Percentiles rank a stretch among this genome's conserved stretches.
Conservation (phyloP, 2,888 invertebrate species). For the Incurvaria masculella region DNA sequence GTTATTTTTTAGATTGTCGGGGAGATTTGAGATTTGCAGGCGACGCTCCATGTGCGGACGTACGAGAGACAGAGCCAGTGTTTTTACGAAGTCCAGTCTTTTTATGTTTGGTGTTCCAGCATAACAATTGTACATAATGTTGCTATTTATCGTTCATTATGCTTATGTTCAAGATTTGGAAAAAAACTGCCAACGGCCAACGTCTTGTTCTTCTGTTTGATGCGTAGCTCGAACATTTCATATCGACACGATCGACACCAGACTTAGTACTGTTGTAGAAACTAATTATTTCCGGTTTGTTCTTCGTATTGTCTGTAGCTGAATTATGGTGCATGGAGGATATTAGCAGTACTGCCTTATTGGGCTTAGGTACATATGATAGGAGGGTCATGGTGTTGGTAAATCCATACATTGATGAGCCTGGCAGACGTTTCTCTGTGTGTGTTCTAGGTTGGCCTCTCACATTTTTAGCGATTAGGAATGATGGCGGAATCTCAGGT, state of each 20-base stretch:
- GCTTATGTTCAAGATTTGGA: background rate
- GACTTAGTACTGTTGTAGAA: background rate
- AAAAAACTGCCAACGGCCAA: background rate
- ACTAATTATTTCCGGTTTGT: background rate
- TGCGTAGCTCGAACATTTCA: background rate
- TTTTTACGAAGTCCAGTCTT: background rate
- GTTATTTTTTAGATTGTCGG: background rate
- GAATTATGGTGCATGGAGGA: background rate
- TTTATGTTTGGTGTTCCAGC: background rate
- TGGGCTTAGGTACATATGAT: background rate
- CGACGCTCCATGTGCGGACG: background rate
- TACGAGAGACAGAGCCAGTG: background rate
- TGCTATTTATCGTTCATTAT: background rate
- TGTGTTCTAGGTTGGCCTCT: background rate
- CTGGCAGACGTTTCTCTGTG: background rate
- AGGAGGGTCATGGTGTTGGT: background rate
- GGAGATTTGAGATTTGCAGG: background rate
- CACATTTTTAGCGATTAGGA: background rate
- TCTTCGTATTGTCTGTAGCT: background rate
- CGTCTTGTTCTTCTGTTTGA: background rate
- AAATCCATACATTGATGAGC: slow-evolving; percentile 1
- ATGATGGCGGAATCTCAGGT: background rate
- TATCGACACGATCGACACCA: too few species aligned
- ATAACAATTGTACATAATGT: background rate
- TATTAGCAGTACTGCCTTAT: background rate